Percentiles rank a stretch among this genome's conserved stretches.
phyloP scores from a whole-genome alignment of 1,140 invertebrate species.

The Drosophila ohnishii region DNA sequence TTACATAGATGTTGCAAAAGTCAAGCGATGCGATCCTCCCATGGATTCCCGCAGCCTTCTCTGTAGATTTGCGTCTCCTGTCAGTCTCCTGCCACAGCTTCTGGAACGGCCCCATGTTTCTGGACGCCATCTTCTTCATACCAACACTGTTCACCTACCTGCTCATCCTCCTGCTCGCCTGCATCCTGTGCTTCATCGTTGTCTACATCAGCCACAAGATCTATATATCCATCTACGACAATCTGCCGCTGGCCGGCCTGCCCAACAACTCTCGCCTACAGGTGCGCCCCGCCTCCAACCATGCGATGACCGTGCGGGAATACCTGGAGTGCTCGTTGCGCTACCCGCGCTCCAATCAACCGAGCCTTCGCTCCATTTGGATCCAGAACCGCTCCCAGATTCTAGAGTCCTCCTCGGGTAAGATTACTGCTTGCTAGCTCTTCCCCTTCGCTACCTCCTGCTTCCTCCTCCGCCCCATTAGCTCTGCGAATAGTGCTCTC shows the following conservation, averaged over 20 bases:
- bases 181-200: slow-evolving; percentile 79
- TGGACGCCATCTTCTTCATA: slow-evolving; percentile 75
- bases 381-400: slow-evolving; percentile 49
- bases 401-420: slow-evolving; percentile 54
- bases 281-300: slow-evolving; percentile 11
- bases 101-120: slow-evolving; percentile 61
- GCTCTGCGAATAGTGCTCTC: slow-evolving; percentile 58
- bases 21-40: slow-evolving; percentile 31
- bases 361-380: slow-evolving; percentile 54
- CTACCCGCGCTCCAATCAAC: slow-evolving; percentile 14
- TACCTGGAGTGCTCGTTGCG: slow-evolving; percentile 16
- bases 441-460: not conserved
- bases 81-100: slow-evolving; percentile 23
- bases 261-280: slow-evolving; percentile 17
- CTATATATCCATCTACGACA: slow-evolving; percentile 75
- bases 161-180: slow-evolving; percentile 69
- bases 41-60: slow-evolving; percentile 25
- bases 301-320: slow-evolving; percentile 28
- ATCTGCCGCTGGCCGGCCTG: slow-evolving; percentile 60
- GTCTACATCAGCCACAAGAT: slow-evolving; percentile 78
- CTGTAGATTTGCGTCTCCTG: slow-evolving; percentile 29
- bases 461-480: not conserved
- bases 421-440: slow-evolving; percentile 11
- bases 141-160: slow-evolving; percentile 78
- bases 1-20: slow-evolving; percentile 81